A percentile compares a stretch with the other conserved stretches of the same genome.
These are phyloP conservation scores for Brevimyrus niger DNA, from an alignment of 2,113 vertebrate genomes.

Conservation along the genomic window DNA sequence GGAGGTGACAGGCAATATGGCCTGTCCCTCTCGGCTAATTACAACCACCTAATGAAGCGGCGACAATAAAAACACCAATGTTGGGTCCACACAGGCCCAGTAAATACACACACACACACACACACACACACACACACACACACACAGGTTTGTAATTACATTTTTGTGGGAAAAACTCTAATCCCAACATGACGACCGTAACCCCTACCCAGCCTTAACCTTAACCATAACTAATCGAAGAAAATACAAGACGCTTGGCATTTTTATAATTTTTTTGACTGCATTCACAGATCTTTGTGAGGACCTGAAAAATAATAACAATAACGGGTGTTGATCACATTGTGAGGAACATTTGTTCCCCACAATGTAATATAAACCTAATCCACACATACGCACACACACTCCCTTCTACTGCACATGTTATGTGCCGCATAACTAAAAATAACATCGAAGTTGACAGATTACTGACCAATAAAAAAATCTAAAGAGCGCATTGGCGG, in stretches of 20 bases:
- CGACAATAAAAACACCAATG: neutral
- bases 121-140: neutral
- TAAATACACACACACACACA: neutral
- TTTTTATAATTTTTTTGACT: no score
- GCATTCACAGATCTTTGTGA: no score
- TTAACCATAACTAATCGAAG: no score
- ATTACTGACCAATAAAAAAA: neutral
- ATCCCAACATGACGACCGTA: no score
- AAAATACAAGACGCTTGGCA: no score
- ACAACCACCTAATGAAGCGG: neutral
- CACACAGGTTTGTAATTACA: neutral
- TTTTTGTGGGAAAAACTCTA: no score
- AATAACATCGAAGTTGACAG: slow-evolving; percentile 1
- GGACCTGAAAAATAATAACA: no score
- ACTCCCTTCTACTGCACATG: neutral
- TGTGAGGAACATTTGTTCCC: no score
- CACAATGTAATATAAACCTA: neutral
- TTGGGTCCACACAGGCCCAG: neutral
- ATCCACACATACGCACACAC: neutral
- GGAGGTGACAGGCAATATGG: neutral
- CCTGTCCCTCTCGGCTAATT: neutral
- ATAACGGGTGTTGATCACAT: no score
- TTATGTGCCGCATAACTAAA: neutral
- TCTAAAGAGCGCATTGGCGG: neutral
- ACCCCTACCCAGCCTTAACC: no score